These are phyloP conservation scores for Pogonocichla stellata DNA, from an alignment of 2,113 vertebrate genomes.

Conservation along the genomic window DNA sequence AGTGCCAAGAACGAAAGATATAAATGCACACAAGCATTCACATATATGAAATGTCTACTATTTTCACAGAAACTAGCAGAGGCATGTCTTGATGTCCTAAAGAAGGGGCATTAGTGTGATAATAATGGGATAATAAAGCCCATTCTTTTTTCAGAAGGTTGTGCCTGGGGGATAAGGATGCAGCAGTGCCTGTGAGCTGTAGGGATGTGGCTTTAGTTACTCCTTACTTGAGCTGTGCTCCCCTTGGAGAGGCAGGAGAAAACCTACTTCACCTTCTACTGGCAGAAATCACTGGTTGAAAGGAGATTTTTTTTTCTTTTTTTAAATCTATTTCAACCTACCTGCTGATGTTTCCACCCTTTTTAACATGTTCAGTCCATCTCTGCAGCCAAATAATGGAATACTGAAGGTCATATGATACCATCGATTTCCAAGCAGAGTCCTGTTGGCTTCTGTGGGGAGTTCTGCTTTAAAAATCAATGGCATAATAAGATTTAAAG, in stretches of 20 bases:
- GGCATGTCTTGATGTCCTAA: neutral
- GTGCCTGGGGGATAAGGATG: fast-evolving
- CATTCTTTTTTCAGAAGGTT: neutral
- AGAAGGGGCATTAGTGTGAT: neutral
- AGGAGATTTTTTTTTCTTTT: neutral
- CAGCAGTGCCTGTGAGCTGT: neutral
- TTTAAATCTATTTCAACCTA: neutral
- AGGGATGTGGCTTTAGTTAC: neutral
- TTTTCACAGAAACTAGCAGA: neutral
- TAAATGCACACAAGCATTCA: neutral
- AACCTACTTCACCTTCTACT: neutral
- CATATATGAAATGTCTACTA: neutral
- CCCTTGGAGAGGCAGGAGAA: neutral
- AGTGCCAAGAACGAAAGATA: neutral
- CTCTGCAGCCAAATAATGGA: neutral
- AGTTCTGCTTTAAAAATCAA: slow-evolving; percentile 34
- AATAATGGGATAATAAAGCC: neutral
- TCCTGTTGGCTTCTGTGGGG: neutral
- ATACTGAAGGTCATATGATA: neutral
- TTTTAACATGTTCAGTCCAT: neutral
- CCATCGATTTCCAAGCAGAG: neutral
- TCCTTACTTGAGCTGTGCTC: neutral
- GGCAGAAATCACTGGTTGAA: neutral
- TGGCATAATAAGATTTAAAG: slow-evolving; percentile 25
- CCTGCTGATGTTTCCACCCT: neutral